Base-by-base conservation (phyloP, 2,888 invertebrate species). In the Drosophila mimetica region DNA sequence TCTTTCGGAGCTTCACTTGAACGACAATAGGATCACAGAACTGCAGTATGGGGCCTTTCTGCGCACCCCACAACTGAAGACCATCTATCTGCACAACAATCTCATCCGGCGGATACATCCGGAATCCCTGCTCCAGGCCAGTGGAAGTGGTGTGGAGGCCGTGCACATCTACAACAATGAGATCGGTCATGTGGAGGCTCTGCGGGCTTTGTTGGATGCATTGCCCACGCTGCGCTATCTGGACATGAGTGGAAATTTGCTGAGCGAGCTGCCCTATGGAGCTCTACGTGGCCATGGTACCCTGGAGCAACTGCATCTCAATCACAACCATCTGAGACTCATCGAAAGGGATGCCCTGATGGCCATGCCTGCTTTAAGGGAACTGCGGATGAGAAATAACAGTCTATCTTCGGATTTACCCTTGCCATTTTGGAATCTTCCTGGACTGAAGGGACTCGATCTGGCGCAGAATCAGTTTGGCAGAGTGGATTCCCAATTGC, bases 401-500 rank as follows among this genome's bases (percentile, higher is more conserved):
- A 96, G 96, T 2, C 91, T 98, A 28, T 94, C 94, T 1, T 95
- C 96, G 88, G 92, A 94, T 52, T 92, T 95, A 46, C 95, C 95
- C 71, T 93, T 94, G 50, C 96, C 97, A 0, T 95, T 96, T 86
- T 97, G 97, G 96, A 96, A 97, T 92, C 92, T 97, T 44, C 97
- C 97, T 0, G 95, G 95, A 7, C 92, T 97, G 4, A 97, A 97
- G 92, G 97, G 97, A 1, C 91, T 97, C 60, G 97, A 97, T 92
- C 92, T 97, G 36, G 95, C 96, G 0, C 93, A 93, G 63, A 97
- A 97, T 88, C 94, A 94, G 71, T 95, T 96, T 77, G 93, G 94
- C 67, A 93, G 94, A 18, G 90, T 97, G 16, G 95, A 96, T 84
- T 94, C 95, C 0, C 93, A 94, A 58, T 91, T 96, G n/a, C 90